Evolutionary conservation across 2,797 vertebrate genomes (phyloP), one percentile per base, ranked within the genome.

Genomic region (Danio albolineatus): DNA sequence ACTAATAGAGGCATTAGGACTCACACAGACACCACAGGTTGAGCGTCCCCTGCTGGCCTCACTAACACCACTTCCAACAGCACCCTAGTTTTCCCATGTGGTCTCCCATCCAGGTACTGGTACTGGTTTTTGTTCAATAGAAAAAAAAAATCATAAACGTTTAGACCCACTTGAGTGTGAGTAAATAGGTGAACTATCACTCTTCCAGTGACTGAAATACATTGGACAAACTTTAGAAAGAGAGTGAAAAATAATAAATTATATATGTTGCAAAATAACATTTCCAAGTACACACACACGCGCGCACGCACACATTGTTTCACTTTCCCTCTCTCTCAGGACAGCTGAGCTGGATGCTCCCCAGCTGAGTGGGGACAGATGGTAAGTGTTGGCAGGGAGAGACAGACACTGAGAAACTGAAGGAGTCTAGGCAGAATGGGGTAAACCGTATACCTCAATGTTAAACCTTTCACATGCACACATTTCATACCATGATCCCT

Each of bases 311-410:
- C 21, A 13, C 12, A 61, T 46, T 48, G 61, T 60, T 61, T 44
- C 36, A 60, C 64, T 76, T 46, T 76, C 51, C 13, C 61, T 69
- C 75, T 41, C 57, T 78, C 60, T 75, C 72, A 70, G 56, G 62
- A 79, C 71, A 73, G 77, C 61, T 77, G 61, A 82, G 80, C 80
- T 73, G 74, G 73, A 75, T 43, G 80, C 59, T 82, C 81, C 59
- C 69, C 73, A 73, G 78, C 74, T 75, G 80, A 85, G 69, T 66
- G 41, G 67, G 66, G 83, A 82, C 83, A 82, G 77, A 82, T 80
- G 80, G 83, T 76, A 77, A 67, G 61, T 85, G 73, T 65, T 79
- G 67, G 80, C 73, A 69, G 62, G 49, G 48, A 46, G 73, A 77
- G 73, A 62, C 36, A 76, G 64, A 80, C 17, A 76, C 39, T 44